Evolutionary conservation across 1,140 invertebrate genomes (phyloP), one percentile per base, ranked within the genome.

Genomic region (Oedothorax gibbosus): DNA sequence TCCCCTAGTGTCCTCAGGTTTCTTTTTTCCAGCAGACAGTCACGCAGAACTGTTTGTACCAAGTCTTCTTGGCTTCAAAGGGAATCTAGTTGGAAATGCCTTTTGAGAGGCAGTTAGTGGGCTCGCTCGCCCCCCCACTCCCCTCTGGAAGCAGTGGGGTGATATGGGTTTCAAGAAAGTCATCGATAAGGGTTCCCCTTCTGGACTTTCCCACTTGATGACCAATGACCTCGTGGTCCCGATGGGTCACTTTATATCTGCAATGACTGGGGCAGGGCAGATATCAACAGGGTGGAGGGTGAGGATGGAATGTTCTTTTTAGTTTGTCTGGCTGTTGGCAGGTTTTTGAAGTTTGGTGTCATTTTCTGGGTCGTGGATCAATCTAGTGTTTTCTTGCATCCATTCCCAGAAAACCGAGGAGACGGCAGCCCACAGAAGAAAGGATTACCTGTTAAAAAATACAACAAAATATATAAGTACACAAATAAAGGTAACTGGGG

Each of bases 391-490:
- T 90, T 96, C 95, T 87, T 94, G 92, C 87, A 96, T 92, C 96
- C 96, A 97, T 91, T 94, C 94, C 95, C 95, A 96, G 14, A 96
- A n/a, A 91, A 87, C 95, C 94, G 90, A 96, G 94, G 54, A 95
- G 93, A 87, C 96, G 94, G 89, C 96, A 96, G 87, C 93, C n/a
- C 94, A 89, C 95, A 96, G 80, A 93, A 92, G 82, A 96, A 90
- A 56, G 95, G 95, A 90, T 97, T 96, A 88, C 95, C 95, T 97
- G 91, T 51, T n/a, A 71, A 91, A n/a, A n/a, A 92, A 35, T 35
- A 87, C 83, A 78, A 57, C 81, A 87, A 86, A 53, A 82, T 57
- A 54, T 56, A n/a, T n/a, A n/a, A 56, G 1, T n/a, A 60, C n/a
- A 35, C 35, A 35, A 35, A 35, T 35, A 35, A 35, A 35, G 35